Base-by-base conservation (phyloP, 2,888 invertebrate species). In the Stramonita haemastoma region DNA sequence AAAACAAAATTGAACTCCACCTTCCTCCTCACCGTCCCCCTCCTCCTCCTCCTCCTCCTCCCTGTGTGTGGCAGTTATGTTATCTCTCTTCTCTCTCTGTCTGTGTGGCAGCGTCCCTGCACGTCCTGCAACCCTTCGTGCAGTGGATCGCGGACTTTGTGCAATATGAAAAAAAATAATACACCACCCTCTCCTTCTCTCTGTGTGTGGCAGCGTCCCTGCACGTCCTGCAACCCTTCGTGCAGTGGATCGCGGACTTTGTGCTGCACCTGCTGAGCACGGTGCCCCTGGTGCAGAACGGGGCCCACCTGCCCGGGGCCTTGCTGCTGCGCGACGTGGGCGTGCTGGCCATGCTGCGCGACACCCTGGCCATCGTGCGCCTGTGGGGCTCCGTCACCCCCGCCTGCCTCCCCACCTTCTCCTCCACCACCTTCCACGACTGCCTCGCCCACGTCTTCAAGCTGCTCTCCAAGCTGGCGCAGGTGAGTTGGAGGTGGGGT, bases 211-310 rank as follows among this genome's bases (percentile, higher is more conserved):
- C 93, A 95, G 97, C 97, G 56, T 97, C 98, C 15, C 96, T 99
- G 86, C 98, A 98, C 95, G 98, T 98, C 87, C 96, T 99, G n/a
- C 98, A 99, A 90, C 98, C 98, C 92, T 96, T 98, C 13, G 97
- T 99, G 90, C 99, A 99, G 96, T 98, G 99, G 97, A 97, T 98
- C 32, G 97, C 98, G 0, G 98, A 99, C 96, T 97, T 98, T 91
- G 98, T 98, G 0, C 96, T 98, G 5, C 98, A 98, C 93, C 97
- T 98, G 90, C 96, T 99, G 66, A 97, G 98, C 13, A 97, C 98
- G 89, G 96, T 98, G 57, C 98, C 98, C 0, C 97, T 97, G 93
- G 97, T 97, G 91, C 96, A 96, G 88, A 95, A 96, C 83, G 95
- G 95, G 90, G 92, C 93, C 60, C 93, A 93, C 84, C 95, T 95